Base-by-base conservation (phyloP, 2,113 vertebrate species). In the Cisticola juncidis region DNA sequence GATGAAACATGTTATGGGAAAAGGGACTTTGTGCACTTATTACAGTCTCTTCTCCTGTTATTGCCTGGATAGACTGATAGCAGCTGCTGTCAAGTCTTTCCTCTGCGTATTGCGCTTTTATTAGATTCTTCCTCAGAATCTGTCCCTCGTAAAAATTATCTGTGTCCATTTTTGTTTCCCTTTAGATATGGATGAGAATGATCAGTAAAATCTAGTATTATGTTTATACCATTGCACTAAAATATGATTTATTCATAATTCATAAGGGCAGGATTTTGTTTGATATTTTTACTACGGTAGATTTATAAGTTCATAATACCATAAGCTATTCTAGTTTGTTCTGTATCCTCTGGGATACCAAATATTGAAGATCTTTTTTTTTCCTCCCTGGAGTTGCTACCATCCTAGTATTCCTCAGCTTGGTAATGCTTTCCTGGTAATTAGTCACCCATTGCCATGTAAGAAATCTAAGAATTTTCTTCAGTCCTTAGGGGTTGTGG, bases 91-190 rank as follows among this genome's bases (percentile, higher is more conserved):
- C 33, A 83, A 73, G 68, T n/a, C 56, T 81, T 94, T 74, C 81
- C 87, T 93, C 64, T 45, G 81, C 21, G 68, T 86, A 71, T 90
- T 94, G 65, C 21, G 40, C 48, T 69, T 90, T 93, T 94, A 90
- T 96, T 93, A 88, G 56, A 65, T 81, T 81, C 36, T 88, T 83
- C 40, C 38, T 86, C 64, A 81, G 71, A 94, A 73, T 92, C n/a
- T 93, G 60, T 47, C 68, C 54, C 85, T 16, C 1, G 6, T 88
- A 79, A 94, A 58, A 88, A 93, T 93, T 51, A 88, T 77, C 58
- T 80, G 28, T 44, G 58, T 94, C 62, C 31, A 40, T 54, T 89
- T 86, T 89, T 42, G 25, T 81, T 89, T 88, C 92, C 44, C 31
- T 62, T 88, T 81, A 78, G 76, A 29, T 83, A 28, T 33, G 12